These are phyloP conservation scores for Tinamus guttatus DNA, from an alignment of 2,113 vertebrate genomes.

Conservation along the genomic window DNA sequence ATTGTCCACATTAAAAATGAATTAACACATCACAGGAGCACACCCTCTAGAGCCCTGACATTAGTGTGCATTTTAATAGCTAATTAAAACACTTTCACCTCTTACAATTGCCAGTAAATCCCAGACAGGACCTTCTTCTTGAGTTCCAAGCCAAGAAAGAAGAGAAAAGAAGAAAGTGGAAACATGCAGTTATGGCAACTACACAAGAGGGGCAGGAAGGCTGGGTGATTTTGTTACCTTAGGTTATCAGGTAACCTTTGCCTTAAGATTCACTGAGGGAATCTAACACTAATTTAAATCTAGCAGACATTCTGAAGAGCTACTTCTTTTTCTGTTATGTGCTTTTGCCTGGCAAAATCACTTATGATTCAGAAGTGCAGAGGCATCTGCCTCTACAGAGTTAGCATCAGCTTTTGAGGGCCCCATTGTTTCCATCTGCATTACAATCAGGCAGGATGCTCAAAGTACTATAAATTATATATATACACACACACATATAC, in stretches of 20 bases:
- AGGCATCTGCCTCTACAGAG: background rate
- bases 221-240: background rate
- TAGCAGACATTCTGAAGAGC: background rate
- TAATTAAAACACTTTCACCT: slow-evolving; percentile 45
- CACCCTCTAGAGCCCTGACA: background rate
- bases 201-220: background rate
- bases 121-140: background rate
- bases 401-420: background rate
- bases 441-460: background rate
- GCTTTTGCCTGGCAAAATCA: background rate
- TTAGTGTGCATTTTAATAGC: slow-evolving; percentile 50
- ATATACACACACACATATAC: no score
- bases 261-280: background rate
- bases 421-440: background rate
- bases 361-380: accelerated
- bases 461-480: background rate
- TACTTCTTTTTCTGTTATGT: background rate
- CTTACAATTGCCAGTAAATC: slow-evolving; percentile 20
- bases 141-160: background rate
- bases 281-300: background rate
- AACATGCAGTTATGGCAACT: background rate
- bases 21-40: slow-evolving; percentile 10
- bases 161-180: background rate
- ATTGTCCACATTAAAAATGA: slow-evolving; percentile 32
- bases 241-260: background rate